Percentiles rank a stretch among this genome's conserved stretches.
These are phyloP conservation scores for Verasper variegatus DNA, from an alignment of 2,113 vertebrate genomes.

Conservation along the genomic window DNA sequence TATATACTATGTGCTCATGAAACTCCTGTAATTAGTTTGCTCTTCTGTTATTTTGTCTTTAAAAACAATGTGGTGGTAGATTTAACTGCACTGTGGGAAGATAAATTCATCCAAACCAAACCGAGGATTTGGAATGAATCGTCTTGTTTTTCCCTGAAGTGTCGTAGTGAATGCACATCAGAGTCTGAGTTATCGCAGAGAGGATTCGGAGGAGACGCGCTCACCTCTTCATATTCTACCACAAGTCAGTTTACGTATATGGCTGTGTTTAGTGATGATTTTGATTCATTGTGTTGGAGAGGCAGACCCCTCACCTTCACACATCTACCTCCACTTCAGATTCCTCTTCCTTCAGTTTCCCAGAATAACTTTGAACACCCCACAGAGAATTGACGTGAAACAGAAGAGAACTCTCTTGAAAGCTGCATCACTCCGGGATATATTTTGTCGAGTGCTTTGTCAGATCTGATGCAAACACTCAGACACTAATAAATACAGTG, in stretches of 20 bases:
- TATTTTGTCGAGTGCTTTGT: neutral
- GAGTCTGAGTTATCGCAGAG: slow-evolving; percentile 9
- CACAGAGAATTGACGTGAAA: neutral
- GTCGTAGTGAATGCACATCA: slow-evolving; percentile 17
- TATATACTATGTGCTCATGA: slow-evolving; percentile 9
- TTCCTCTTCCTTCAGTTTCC: neutral
- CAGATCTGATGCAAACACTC: neutral
- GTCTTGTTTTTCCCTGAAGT: neutral
- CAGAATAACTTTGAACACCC: neutral
- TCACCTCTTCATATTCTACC: neutral
- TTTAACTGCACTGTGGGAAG: slow-evolving; percentile 4
- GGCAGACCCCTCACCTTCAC: neutral
- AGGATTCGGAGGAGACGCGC: slow-evolving; percentile 6
- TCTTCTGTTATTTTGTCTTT: slow-evolving; percentile 18
- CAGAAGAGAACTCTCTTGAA: neutral
- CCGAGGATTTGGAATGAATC: neutral
- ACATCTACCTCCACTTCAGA: neutral
- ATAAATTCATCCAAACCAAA: slow-evolving; percentile 26
- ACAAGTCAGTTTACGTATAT: slow-evolving; percentile 4
- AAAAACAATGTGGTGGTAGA: slow-evolving; percentile 3
- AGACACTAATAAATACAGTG: neutral
- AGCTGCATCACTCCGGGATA: neutral
- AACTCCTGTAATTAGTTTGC: slow-evolving; percentile 19
- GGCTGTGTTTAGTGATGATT: neutral
- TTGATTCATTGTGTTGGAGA: neutral